Base-by-base conservation (phyloP, 1,140 invertebrate genomes). In the Ceratitis capitata region DNA sequence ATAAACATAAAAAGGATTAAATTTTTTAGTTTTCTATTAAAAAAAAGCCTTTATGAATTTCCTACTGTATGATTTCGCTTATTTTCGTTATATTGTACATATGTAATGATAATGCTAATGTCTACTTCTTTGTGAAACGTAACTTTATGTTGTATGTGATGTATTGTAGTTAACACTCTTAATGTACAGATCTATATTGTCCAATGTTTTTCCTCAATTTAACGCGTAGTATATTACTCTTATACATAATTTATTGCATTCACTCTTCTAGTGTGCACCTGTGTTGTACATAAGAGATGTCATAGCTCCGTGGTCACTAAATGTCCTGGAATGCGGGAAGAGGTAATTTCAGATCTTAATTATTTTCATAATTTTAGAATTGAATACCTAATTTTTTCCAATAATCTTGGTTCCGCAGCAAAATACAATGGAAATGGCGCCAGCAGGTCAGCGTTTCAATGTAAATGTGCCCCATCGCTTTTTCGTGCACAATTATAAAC, bases 391-490 rank as follows among this genome's bases (percentile, higher is more conserved):
- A 49, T 49, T 10, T 49, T 82, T 19, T 14, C 2, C 7, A 10
- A 69, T 61, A 32, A 86, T 88, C 87, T 47, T 74, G 89, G 84
- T 86, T 82, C 86, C 69, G 45, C 86, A 92, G 85, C 92, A 92
- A 88, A 86, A 87, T 86, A 91, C 91, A 85, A 87, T 90, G 87
- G 90, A 91, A 89, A 90, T 92, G 58, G 92, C 93, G 87, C 91
- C 92, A 78, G 92, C 91, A 84, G 96, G 95, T 74, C 95, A 96
- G 92, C 94, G 99, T 58, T 99, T 99, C 93, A 99, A 96, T 92
- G 98, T 99, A 87, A 99, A 99, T 93, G 95, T 99, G 86, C 99
- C 99, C 84, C 99, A 99, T 94, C 95, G 98, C 32, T 98, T 97
- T 92, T 94, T 95, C 74, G 94, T 97, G 86, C 99, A 99, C 93